Evolutionary conservation across 2,113 vertebrate species (phyloP).

Genomic region (Microcebus tavaratra): DNA sequence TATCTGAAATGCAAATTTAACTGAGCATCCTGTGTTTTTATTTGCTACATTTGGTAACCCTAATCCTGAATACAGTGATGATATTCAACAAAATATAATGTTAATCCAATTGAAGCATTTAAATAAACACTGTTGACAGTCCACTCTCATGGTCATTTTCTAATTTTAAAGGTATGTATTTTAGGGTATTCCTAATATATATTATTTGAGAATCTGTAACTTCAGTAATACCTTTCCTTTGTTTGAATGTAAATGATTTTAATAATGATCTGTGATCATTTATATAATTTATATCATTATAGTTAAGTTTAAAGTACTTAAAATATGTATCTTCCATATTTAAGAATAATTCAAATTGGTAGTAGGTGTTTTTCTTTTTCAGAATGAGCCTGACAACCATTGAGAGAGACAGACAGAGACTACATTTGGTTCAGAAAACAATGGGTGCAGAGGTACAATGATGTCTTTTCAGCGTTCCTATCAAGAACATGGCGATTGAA

Average conservation of each 20-base stretch:
- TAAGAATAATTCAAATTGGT: background rate
- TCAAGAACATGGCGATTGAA: background rate
- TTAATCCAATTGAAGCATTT: background rate
- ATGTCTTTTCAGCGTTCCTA: background rate
- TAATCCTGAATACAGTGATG: background rate
- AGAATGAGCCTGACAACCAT: background rate
- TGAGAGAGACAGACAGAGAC: background rate
- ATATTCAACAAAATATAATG: background rate
- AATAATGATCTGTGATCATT: background rate
- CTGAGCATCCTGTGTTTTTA: background rate
- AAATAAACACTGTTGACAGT: background rate
- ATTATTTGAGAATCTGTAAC: background rate
- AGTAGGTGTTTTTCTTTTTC: slow-evolving; percentile 6
- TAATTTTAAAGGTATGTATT: background rate
- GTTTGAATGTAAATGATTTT: background rate
- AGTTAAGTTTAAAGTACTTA: background rate
- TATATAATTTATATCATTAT: background rate
- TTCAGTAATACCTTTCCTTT: background rate
- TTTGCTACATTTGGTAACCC: background rate
- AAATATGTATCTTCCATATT: background rate
- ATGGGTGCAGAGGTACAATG: background rate
- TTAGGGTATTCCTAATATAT: background rate
- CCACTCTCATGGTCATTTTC: background rate
- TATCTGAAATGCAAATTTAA: slow-evolving; percentile 41
- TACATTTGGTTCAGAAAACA: background rate